Percentiles rank a stretch among this genome's conserved stretches.
Evolutionary conservation across 2,888 invertebrate species (phyloP).

Genomic region (Bembecia ichneumoniformis): DNA sequence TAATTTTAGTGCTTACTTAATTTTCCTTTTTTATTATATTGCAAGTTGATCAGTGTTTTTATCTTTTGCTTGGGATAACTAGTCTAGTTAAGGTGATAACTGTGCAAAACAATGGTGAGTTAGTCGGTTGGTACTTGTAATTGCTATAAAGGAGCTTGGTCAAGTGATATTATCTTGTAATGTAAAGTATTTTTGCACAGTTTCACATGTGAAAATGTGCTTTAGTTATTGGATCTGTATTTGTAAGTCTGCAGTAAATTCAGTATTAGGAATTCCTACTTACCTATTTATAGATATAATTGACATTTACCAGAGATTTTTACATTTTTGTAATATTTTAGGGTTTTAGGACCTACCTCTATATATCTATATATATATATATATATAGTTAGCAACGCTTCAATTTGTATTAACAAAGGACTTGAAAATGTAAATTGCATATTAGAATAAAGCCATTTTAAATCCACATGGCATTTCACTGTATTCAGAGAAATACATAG

Average conservation of each 20-base stretch:
- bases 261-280: constrained; percentile 58
- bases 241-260: constrained; percentile 49
- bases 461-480: constrained; percentile 32
- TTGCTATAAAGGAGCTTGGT: constrained; percentile 45
- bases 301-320: constrained; percentile 49
- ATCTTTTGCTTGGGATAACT: constrained; percentile 22
- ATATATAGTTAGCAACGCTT: constrained; percentile 50
- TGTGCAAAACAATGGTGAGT: constrained; percentile 51
- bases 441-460: constrained; percentile 21
- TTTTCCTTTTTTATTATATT: constrained; percentile 22
- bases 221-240: constrained; percentile 39
- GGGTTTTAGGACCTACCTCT: constrained; percentile 21
- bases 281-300: constrained; percentile 34
- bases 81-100: constrained; percentile 45
- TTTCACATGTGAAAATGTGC: constrained; percentile 49
- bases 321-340: constrained; percentile 59
- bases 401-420: constrained; percentile 40
- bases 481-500: constrained; percentile 46
- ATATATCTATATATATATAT: no score
- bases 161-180: constrained; percentile 56
- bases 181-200: constrained; percentile 53
- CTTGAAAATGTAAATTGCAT: constrained; percentile 43
- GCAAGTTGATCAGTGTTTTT: constrained; percentile 7
- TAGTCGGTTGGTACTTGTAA: constrained; percentile 22
- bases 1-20: background rate